Percentiles rank a stretch among this genome's conserved stretches.
phyloP scores from a whole-genome alignment of 2,888 invertebrate species.

The Leptopilina syphax region DNA sequence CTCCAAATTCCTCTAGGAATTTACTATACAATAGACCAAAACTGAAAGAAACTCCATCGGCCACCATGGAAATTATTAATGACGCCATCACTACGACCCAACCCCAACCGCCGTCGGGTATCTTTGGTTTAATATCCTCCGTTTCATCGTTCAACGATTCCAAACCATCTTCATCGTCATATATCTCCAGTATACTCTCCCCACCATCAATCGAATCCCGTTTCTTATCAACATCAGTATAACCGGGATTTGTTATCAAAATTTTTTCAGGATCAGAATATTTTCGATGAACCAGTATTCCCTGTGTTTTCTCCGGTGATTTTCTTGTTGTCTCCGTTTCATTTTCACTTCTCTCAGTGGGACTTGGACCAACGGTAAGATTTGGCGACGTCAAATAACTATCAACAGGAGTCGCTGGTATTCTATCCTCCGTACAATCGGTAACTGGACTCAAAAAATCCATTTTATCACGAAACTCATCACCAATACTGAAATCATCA shows the following conservation, averaged over 20 bases:
- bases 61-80: constrained; percentile 91
- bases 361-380: constrained; percentile 59
- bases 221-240: constrained; percentile 77
- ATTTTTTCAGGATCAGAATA: constrained; percentile 57
- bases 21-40: constrained; percentile 93
- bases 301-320: constrained; percentile 53
- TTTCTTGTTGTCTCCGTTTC: constrained; percentile 21
- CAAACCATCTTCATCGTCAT: constrained; percentile 43
- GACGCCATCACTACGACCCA: constrained; percentile 94
- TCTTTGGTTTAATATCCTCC: constrained; percentile 78
- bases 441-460: constrained; percentile 49
- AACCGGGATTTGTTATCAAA: constrained; percentile 61
- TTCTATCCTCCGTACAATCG: constrained; percentile 62
- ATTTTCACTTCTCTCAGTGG: constrained; percentile 49
- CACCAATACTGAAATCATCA: constrained; percentile 25
- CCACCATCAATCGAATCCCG: constrained; percentile 79
- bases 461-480: constrained; percentile 29
- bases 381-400: constrained; percentile 60
- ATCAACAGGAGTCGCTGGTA: constrained; percentile 60
- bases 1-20: constrained; percentile 87
- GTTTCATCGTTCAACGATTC: constrained; percentile 50
- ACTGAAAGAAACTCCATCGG: constrained; percentile 95
- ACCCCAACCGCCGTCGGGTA: constrained; percentile 92
- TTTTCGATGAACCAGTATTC: constrained; percentile 58
- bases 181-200: constrained; percentile 77